Evolutionary conservation across 2,888 invertebrate species (phyloP), one percentile per base, ranked within the genome.

Genomic region (Myopa tessellatipennis): DNA sequence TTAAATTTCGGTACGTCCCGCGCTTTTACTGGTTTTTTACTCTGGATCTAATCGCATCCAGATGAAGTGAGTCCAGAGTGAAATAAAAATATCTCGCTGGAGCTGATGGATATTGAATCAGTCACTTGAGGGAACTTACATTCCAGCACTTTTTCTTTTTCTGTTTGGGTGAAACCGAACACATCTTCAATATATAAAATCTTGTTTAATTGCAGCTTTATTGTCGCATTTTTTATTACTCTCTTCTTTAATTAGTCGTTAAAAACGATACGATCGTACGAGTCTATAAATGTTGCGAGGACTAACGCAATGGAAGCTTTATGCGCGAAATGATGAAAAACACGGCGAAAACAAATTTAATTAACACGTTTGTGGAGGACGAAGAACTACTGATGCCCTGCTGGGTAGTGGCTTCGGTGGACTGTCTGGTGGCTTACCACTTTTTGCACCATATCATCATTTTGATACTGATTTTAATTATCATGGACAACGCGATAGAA

Each of bases 301-400:
- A 16, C 65, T 34, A 34, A 45, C 6, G 65, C 65, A 65, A 65
- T 65, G 12, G 65, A 34, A 34, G 1, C 34, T 65, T 65, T 65
- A 65, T 65, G 65, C 34, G 65, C 65, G 38, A 65, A 65, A 65
- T 34, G 65, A 65, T 65, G 65, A 65, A 65, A n/a, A 65, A 65
- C 65, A 65, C 34, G 36, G 38, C 65, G 65, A 65, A 65, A 65
- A 65, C 65, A 36, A 65, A 65, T 65, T 65, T 65, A 65, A 65
- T 65, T 65, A 65, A 65, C 65, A 65, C 65, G 34, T 65, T 34
- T 34, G 65, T 34, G 34, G 65, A 36, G 38, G 6, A 65, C 14
- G 65, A 12, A 63, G 63, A 26, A 26, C 63, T 10, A 38, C 61
- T 50, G 50, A 8, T 50, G 50, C 14, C 1, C 50, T 50, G 50